phyloP scores from a whole-genome alignment of 2,888 invertebrate species.

The Dinocampus coccinellae region DNA sequence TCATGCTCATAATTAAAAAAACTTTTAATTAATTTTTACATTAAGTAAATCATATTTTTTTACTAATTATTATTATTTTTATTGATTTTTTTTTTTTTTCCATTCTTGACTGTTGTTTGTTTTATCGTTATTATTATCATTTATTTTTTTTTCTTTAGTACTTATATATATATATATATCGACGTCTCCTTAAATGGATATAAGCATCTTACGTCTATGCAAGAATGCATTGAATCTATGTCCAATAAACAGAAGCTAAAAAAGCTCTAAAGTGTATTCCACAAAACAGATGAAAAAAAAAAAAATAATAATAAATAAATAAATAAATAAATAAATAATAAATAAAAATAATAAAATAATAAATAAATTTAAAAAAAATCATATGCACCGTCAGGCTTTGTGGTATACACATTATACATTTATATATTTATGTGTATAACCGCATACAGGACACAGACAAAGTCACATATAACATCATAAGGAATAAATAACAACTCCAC shows the following conservation, averaged over 20 bases:
- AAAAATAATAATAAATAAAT: background rate
- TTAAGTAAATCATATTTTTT: no score
- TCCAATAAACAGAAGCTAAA: background rate
- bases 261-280: background rate
- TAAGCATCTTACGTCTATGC: constrained; percentile 17
- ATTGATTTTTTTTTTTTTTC: no score
- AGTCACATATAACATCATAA: background rate
- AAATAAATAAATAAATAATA: no score
- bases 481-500: constrained; percentile 23
- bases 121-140: no score
- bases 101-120: no score
- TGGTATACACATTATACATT: constrained; percentile 9
- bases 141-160: no score
- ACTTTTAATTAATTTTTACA: no score
- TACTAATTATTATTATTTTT: no score
- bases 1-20: no score
- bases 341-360: no score
- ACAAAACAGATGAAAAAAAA: constrained; percentile 13
- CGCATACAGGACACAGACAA: background rate
- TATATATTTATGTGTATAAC: background rate
- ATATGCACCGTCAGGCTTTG: constrained; percentile 32
- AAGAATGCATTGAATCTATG: constrained; percentile 36
- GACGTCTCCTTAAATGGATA: constrained; percentile 16
- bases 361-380: constrained; percentile 31
- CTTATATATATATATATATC: background rate